These are phyloP conservation scores for Psococerastis gibbosa DNA, from an alignment of 2,888 invertebrate genomes.

Conservation along the genomic window DNA sequence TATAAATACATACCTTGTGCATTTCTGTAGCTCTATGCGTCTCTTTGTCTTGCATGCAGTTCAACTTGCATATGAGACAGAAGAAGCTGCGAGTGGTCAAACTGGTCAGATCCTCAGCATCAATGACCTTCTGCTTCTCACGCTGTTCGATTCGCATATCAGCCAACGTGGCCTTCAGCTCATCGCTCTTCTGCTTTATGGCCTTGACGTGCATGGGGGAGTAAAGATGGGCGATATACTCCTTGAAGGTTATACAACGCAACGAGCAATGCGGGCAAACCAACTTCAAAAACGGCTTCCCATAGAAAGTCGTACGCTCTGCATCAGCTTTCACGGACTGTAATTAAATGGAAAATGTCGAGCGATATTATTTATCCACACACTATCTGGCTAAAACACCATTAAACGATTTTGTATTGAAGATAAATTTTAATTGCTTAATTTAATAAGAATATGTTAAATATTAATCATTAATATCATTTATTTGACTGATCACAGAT, in stretches of 20 bases:
- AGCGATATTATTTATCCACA: too few relatives aligned
- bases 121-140: conserved; percentile 57
- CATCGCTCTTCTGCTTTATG: conserved; percentile 52
- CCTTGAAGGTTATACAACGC: conserved; percentile 55
- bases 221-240: conserved; percentile 53
- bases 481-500: too few relatives aligned
- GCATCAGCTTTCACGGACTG: conserved; percentile 15
- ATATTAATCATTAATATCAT: too few relatives aligned
- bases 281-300: conserved; percentile 43
- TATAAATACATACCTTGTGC: conserved; percentile 36
- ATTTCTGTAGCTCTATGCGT: conserved; percentile 62
- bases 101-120: conserved; percentile 39
- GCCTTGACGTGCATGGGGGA: conserved; percentile 50
- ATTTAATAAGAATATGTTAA: too few relatives aligned
- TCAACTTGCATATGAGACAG: conserved; percentile 54
- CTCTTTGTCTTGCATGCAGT: conserved; percentile 53
- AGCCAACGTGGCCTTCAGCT: conserved; percentile 51
- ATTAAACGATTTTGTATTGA: too few relatives aligned
- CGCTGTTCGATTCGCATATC: conserved; percentile 65
- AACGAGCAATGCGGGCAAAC: conserved; percentile 60
- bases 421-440: too few relatives aligned
- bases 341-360: background rate
- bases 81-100: conserved; percentile 43
- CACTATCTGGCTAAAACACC: too few relatives aligned
- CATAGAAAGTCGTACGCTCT: conserved; percentile 23